These are phyloP conservation scores for Pelobates cultripes DNA, from an alignment of 2,797 vertebrate species.

Conservation along the genomic window DNA sequence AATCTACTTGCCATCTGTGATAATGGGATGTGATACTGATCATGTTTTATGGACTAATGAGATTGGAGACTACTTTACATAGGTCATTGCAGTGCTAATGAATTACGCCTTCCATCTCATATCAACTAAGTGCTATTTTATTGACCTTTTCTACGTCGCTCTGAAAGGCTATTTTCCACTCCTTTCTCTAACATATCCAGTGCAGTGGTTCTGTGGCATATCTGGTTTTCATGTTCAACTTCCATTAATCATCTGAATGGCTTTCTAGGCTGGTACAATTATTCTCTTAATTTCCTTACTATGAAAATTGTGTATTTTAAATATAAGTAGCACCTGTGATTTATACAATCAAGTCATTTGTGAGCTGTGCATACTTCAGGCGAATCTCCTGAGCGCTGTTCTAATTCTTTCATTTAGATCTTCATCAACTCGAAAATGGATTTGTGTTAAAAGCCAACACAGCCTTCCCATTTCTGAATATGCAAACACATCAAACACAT, in stretches of 20 bases:
- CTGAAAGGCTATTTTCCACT: constrained; percentile 16
- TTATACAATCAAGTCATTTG: not conserved
- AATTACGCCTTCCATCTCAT: constrained; percentile 15
- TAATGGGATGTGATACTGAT: constrained; percentile 12
- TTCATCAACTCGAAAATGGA: not conserved
- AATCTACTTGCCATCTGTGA: constrained; percentile 6
- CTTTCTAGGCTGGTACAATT: not conserved
- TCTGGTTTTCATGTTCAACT: not conserved
- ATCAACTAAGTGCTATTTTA: constrained; percentile 28
- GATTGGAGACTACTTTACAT: constrained; percentile 23
- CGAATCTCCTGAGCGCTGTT: not conserved
- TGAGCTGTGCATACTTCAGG: not conserved
- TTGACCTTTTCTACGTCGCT: not conserved
- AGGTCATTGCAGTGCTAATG: constrained; percentile 40
- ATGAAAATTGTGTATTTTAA: not conserved
- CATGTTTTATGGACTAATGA: constrained; percentile 27
- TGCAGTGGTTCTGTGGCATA: not conserved
- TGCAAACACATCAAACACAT: too few species aligned
- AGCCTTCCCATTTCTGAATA: too few species aligned
- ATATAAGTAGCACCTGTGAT: not conserved
- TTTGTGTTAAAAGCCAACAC: too few species aligned
- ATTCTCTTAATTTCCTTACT: not conserved
- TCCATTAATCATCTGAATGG: not conserved
- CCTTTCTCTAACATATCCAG: not conserved
- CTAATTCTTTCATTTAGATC: not conserved